These are phyloP conservation scores for Apodemus agrarius DNA, from an alignment of 2,797 vertebrate species.

Conservation along the genomic window DNA sequence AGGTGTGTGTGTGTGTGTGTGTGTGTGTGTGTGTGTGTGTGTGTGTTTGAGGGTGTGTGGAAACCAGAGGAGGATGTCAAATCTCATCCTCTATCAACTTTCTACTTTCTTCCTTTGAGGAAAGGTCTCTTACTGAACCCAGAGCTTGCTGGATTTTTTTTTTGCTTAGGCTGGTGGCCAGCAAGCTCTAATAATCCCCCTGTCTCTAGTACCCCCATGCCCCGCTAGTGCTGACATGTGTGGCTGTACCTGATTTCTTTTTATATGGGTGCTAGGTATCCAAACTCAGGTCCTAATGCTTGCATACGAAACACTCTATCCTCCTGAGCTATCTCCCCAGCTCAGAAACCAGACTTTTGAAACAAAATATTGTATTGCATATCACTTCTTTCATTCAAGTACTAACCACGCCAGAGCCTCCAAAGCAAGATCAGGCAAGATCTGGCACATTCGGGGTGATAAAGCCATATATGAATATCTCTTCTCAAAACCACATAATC, in stretches of 20 bases:
- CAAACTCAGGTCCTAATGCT: neutral
- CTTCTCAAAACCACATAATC: constrained; percentile 1
- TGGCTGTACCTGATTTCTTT: neutral
- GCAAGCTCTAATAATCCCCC: neutral
- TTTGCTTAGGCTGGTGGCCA: neutral
- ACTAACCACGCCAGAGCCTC: neutral
- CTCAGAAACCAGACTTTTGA: constrained; percentile 41
- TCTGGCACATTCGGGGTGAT: neutral
- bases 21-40: neutral
- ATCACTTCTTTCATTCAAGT: neutral
- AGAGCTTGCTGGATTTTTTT: neutral
- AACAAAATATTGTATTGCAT: neutral
- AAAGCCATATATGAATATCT: neutral
- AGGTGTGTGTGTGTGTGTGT: neutral
- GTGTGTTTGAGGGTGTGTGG: neutral
- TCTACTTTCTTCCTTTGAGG: neutral
- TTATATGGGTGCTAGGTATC: neutral
- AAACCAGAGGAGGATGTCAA: neutral
- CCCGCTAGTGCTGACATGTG: neutral
- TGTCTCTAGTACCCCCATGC: neutral
- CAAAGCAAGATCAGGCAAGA: neutral
- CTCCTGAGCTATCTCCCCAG: neutral
- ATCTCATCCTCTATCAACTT: neutral
- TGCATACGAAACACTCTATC: neutral
- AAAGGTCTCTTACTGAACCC: neutral